Base-by-base conservation (phyloP, 2,888 invertebrate genomes). In the Plusia festucae region DNA sequence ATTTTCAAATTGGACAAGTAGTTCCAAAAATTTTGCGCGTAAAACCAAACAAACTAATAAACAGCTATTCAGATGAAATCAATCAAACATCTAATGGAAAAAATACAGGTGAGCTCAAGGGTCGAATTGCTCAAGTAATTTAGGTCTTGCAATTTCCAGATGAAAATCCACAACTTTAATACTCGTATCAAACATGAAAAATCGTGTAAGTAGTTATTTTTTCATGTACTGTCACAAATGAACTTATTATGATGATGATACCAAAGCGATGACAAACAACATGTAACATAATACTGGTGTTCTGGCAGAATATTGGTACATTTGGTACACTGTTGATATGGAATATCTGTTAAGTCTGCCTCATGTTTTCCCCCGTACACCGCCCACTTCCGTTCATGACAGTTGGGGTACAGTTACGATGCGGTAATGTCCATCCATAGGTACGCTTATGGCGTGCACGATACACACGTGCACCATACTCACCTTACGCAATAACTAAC, bases 331-430 rank as follows among this genome's bases (percentile, higher is more conserved):
- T 44, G 65, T 34, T 53, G 63, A 65, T 70, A 70, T 16, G 20
- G 54, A 58, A 49, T 53, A 40, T 34, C 32, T 53, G 77, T 30
- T 61, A 24, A 13, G 34, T 34, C 40, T n/a, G 40, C n/a, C 4
- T 60, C 61, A 9, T 57, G 34, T 62, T 51, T 22, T 58, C 72
- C 60, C 61, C 59, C 49, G 34, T 52, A 71, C 63, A 65, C 67
- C 80, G 79, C 82, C 82, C 82, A 81, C 77, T 77, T 80, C 80
- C 80, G 82, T 32, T 46, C 51, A 55, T 67, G 65, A 61, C 77
- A 76, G 70, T 75, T 69, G 71, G 75, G 55, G 54, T 75, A 73
- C 72, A 59, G 69, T 80, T 79, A 75, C 73, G 51, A 49, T 60
- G 64, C 18, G 56, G 64, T 71, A 57, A 81, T 58, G 60, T 60